Percentiles rank a stretch among this genome's conserved stretches.
Evolutionary conservation across 2,113 vertebrate species (phyloP).

Genomic region (Oreamnos americanus): DNA sequence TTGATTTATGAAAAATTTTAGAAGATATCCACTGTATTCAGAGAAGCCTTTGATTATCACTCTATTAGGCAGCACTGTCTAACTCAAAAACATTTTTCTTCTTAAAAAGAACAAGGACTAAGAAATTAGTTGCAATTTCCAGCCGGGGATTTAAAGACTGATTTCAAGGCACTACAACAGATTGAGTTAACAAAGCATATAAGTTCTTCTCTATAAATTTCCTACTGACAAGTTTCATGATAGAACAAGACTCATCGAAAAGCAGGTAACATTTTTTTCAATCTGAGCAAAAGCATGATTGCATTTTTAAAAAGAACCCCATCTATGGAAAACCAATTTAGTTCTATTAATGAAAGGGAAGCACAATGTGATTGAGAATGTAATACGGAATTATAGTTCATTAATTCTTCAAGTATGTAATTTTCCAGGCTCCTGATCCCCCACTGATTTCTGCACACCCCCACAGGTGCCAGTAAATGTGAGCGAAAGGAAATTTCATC

Average conservation of each 20-base stretch:
- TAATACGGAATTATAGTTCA: slow-evolving; percentile 81
- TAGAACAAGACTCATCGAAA: slow-evolving; percentile 62
- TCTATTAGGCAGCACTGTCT: not conserved
- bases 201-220: slow-evolving; percentile 64
- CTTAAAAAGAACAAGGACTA: slow-evolving; percentile 21
- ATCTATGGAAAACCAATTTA: slow-evolving; percentile 81
- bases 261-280: slow-evolving; percentile 21
- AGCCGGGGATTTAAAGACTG: slow-evolving; percentile 17
- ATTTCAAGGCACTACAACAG: slow-evolving; percentile 58
- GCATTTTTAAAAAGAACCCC: slow-evolving; percentile 72
- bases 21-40: not conserved
- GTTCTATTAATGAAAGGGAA: slow-evolving; percentile 83
- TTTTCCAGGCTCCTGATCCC: slow-evolving; percentile 81
- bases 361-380: slow-evolving; percentile 79
- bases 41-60: not conserved
- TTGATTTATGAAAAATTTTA: not conserved
- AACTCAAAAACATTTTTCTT: slow-evolving; percentile 40
- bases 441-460: slow-evolving; percentile 80
- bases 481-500: slow-evolving; percentile 77
- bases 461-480: slow-evolving; percentile 74
- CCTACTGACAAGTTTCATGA: slow-evolving; percentile 44
- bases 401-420: slow-evolving; percentile 84
- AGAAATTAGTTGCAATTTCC: slow-evolving; percentile 45
- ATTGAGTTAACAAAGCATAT: slow-evolving; percentile 52
- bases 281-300: slow-evolving; percentile 65